Evolutionary conservation across 2,113 vertebrate genomes (phyloP).

Genomic region (Phylloscopus whistleri): DNA sequence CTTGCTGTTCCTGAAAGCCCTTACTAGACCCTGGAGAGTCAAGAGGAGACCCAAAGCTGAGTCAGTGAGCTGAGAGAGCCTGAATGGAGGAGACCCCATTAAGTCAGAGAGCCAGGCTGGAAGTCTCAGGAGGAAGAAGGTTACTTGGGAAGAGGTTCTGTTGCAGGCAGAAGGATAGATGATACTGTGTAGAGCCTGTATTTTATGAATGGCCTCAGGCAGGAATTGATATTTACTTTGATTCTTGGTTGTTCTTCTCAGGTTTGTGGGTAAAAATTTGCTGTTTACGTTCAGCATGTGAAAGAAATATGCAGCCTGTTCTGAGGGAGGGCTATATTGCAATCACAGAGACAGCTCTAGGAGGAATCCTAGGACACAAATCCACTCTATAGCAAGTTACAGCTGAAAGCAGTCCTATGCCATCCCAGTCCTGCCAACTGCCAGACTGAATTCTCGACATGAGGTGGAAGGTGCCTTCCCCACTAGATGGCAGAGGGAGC

Average conservation of each 20-base stretch:
- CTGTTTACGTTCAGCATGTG: neutral
- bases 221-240: neutral
- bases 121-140: neutral
- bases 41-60: neutral
- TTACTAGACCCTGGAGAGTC: neutral
- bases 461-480: neutral
- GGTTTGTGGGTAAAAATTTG: neutral
- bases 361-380: neutral
- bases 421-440: neutral
- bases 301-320: neutral
- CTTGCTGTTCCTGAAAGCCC: neutral
- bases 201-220: neutral
- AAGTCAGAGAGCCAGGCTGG: neutral
- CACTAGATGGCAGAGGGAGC: slow-evolving; percentile 2
- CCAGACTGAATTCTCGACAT: neutral
- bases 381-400: neutral
- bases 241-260: neutral
- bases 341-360: neutral
- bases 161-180: neutral
- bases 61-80: neutral
- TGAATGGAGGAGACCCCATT: neutral
- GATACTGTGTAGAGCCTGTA: neutral
- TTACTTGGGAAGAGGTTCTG: neutral
- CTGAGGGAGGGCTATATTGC: neutral
- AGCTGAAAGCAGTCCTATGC: rapidly evolving